A percentile compares a stretch with the other conserved stretches of the same genome.
phyloP scores from a whole-genome alignment of 2,888 invertebrate species.

The Anoplius nigerrimus region DNA sequence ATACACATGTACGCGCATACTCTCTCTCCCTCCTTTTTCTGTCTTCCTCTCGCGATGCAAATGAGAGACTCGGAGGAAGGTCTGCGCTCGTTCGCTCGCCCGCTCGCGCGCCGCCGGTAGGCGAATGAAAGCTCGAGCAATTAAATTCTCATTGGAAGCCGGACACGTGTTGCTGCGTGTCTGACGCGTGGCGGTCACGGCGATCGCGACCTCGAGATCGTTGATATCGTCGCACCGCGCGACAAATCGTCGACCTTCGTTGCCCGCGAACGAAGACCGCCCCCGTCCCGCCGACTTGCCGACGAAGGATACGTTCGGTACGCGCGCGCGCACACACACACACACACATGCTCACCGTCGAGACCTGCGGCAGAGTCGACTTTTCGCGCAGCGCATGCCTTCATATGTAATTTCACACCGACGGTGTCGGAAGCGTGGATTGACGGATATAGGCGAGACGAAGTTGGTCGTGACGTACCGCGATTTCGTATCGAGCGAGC shows the following conservation, averaged over 20 bases:
- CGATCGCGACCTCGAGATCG: slow-evolving; percentile 67
- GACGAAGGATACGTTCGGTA: too few species aligned
- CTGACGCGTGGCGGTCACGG: slow-evolving; percentile 66
- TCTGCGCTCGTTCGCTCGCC: slow-evolving; percentile 5
- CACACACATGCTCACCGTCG: too few species aligned
- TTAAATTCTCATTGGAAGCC: slow-evolving; percentile 67
- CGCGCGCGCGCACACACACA: too few species aligned
- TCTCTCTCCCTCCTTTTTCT: slow-evolving; percentile 42
- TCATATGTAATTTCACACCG: too few species aligned
- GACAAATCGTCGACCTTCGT: slow-evolving; percentile 64
- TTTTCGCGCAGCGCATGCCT: too few species aligned
- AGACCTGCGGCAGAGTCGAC: too few species aligned
- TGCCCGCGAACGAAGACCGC: too few species aligned
- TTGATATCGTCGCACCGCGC: slow-evolving; percentile 70
- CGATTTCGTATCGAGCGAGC: too few species aligned
- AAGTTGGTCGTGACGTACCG: too few species aligned
- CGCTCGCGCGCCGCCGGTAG: slow-evolving; percentile 24
- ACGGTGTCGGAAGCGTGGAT: too few species aligned
- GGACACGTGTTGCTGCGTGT: slow-evolving; percentile 69
- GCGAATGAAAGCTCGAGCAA: slow-evolving; percentile 60
- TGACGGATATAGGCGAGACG: too few species aligned
- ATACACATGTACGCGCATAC: slow-evolving; percentile 34
- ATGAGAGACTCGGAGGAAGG: slow-evolving; percentile 52
- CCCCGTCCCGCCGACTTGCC: too few species aligned
- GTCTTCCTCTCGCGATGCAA: slow-evolving; percentile 60